Evolutionary conservation across 2,797 vertebrate genomes (phyloP).

Genomic region (Halcyon badia): DNA sequence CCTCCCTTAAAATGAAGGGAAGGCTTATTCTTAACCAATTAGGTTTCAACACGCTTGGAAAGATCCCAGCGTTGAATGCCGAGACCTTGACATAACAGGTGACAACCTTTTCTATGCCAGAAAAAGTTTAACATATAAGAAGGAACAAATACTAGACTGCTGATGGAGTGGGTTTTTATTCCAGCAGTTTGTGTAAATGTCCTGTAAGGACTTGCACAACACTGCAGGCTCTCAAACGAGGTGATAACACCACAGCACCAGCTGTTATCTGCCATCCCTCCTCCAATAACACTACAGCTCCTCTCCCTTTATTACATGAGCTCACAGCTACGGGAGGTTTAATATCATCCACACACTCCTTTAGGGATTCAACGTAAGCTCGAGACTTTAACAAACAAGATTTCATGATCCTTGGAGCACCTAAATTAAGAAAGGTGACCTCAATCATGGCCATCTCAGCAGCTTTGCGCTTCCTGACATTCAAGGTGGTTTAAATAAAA

Average conservation of each 20-base stretch:
- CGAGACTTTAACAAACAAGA: not conserved
- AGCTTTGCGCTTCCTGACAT: not conserved
- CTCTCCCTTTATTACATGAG: not conserved
- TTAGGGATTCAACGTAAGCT: not conserved
- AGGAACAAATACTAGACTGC: conserved; percentile 67
- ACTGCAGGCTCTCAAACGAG: not conserved
- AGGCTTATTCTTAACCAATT: not conserved
- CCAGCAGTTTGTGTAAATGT: conserved; percentile 37
- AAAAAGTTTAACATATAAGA: conserved; percentile 52
- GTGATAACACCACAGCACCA: not conserved
- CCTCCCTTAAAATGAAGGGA: not conserved
- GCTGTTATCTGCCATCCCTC: conserved; percentile 22
- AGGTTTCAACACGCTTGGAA: conserved; percentile 57
- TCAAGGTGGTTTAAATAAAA: conserved; percentile 33
- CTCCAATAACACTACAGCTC: not conserved
- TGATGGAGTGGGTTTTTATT: conserved; percentile 55
- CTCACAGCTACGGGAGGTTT: not conserved
- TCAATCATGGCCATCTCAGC: not conserved
- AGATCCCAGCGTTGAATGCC: not conserved
- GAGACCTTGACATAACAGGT: conserved; percentile 67
- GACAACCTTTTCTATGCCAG: conserved; percentile 31
- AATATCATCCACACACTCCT: not conserved
- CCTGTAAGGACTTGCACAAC: not conserved
- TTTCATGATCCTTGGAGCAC: not conserved
- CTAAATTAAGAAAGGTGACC: conserved; percentile 35